Evolutionary conservation across 2,113 vertebrate species (phyloP), one percentile per base, ranked within the genome.

Genomic region (Phocoena phocoena): DNA sequence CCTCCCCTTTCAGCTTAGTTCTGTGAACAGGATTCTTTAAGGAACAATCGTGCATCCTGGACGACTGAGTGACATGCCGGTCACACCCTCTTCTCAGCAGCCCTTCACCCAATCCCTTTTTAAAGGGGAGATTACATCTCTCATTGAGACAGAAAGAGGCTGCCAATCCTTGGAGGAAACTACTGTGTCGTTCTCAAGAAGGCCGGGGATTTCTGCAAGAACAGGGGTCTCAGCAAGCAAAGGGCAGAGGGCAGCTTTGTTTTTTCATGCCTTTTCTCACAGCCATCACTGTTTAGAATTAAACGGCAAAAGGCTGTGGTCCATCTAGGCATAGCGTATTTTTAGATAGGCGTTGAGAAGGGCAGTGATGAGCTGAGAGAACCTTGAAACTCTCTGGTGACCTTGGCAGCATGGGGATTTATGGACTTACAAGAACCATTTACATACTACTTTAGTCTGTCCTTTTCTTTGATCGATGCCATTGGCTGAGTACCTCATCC

Each of bases 11-110:
- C 23, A 3, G 23, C 44, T 73, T 71, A 6, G 55, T 53, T 77
- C 74, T 77, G 53, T 14, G 63, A 79, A 58, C 60, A 6, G 21
- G 58, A 79, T 87, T 95, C 62, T 65, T 88, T 77, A 62, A 90
- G 55, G 18, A 67, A 47, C 63, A 65, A 53, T 31, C 60, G 41
- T 33, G 50, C 5, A 1, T 47, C 79, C 62, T 26, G 41, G 36
- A 26, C 83, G 31, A 58, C 38, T 92, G 95, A 93, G 18, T 92
- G 89, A 74, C 79, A 71, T 9, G 8, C 20, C 20, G 41, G 90
- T 33, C 82, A 94, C 98, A 65, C 94, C 96, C 90, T 38, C 81
- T 90, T 84, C 93, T 55, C 73, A n/a, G 50, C 47, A 82, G 62
- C 83, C 71, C 86, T 96, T 88, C 73, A 87, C 94, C 92, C 1